phyloP scores from a whole-genome alignment of 2,888 invertebrate species.

The Punctoribates punctum region DNA sequence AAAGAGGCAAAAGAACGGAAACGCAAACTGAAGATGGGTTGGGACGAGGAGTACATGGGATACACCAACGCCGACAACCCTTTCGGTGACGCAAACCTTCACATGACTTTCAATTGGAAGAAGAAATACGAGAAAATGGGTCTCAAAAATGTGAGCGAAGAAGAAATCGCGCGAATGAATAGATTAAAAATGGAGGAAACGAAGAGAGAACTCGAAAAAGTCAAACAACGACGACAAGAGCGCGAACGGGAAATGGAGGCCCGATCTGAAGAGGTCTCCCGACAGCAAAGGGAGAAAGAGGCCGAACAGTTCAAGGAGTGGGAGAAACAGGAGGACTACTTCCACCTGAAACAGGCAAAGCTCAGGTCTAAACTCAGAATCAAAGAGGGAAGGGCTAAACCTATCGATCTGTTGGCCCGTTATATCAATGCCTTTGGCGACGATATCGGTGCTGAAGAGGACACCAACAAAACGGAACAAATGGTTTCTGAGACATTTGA shows the following conservation, averaged over 20 bases:
- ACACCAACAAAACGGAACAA: slow-evolving; percentile 33
- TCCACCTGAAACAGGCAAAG: slow-evolving; percentile 93
- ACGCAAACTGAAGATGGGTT: slow-evolving; percentile 87
- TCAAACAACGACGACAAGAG: slow-evolving; percentile 82
- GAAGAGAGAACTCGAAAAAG: slow-evolving; percentile 79
- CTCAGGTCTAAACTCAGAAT: slow-evolving; percentile 90
- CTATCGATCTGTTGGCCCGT: slow-evolving; percentile 93
- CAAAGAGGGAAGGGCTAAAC: slow-evolving; percentile 93
- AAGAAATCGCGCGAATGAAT: slow-evolving; percentile 76
- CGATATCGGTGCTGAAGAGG: slow-evolving; percentile 2
- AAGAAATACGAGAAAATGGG: slow-evolving; percentile 96
- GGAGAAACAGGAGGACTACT: slow-evolving; percentile 94
- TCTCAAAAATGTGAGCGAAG: slow-evolving; percentile 67
- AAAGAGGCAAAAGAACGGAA: slow-evolving; percentile 82
- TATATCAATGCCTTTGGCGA: slow-evolving; percentile 70
- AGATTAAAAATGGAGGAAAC: slow-evolving; percentile 86
- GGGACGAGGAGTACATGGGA: slow-evolving; percentile 93
- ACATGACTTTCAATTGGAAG: slow-evolving; percentile 92
- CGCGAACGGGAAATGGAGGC: slow-evolving; percentile 52
- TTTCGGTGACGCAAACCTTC: slow-evolving; percentile 91
- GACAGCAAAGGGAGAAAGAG: slow-evolving; percentile 81
- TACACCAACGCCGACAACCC: slow-evolving; percentile 98
- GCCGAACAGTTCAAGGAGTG: slow-evolving; percentile 87
- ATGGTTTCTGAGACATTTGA: slow-evolving; percentile 86
- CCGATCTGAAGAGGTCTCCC: slow-evolving; percentile 67